Evolutionary conservation across 2,797 vertebrate genomes (phyloP), one percentile per base, ranked within the genome.

Genomic region (Microctenopoma lineatum): DNA sequence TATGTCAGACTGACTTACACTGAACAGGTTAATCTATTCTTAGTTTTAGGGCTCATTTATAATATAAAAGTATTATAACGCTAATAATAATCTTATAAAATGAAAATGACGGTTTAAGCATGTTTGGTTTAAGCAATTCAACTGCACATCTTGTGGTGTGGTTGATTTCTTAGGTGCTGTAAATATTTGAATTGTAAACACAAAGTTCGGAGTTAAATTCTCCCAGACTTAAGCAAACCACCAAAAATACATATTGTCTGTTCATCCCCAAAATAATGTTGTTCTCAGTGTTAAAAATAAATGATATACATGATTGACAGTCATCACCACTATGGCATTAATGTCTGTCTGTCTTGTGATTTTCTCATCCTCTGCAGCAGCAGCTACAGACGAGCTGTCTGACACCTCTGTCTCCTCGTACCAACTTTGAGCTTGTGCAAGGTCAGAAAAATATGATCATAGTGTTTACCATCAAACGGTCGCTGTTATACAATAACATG

Each of bases 221-320:
- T 38, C 32, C 32, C 47, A 51, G 50, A 41, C 27, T 12, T 2
- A 39, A 42, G 53, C 38, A 41, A 15, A 50, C 57, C 18, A 18
- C 11, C 21, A 18, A 9, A 39, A 46, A 34, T 46, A 71, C 25
- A 77, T 27, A 11, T 41, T 57, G 13, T 70, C 70, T 70, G 61
- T 25, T 61, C 25, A 41, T 5, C 39, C 12, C 39, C 14, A 41
- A 2, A 41, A 41, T 21, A n/a, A 41, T 16, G 47, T 36, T 14
- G 27, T 72, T 57, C 70, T 29, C 46, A 63, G 60, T 38, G 47
- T 63, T 39, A 68, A 42, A 11, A 56, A 57, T 58, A 44, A 57
- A 59, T 59, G 62, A 18, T 16, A 45, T 15, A 25, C 32, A 29
- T 58, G 36, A 52, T 45, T 57, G 41, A 4, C 25, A 44, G 32